Conservation (phyloP, 2,797 vertebrate genomes). For the Lerista edwardsae region DNA sequence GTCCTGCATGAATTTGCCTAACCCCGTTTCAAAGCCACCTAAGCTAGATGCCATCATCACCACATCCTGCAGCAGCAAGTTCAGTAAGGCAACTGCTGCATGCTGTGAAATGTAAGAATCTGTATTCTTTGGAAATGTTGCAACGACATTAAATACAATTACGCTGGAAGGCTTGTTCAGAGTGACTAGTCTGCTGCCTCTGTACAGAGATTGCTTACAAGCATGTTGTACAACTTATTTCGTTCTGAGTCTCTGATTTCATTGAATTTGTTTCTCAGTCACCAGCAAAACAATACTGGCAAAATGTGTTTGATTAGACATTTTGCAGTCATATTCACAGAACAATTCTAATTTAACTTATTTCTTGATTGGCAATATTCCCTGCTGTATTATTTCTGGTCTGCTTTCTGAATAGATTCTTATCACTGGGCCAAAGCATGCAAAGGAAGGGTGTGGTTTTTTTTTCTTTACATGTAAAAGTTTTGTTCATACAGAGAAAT, state of each 20-base stretch:
- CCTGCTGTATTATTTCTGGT: background rate
- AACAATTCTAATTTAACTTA: slow-evolving; percentile 1
- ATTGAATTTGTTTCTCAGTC: slow-evolving; percentile 7
- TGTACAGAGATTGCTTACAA: slow-evolving; percentile 45
- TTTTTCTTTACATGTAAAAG: background rate
- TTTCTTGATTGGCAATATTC: background rate
- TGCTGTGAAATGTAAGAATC: background rate
- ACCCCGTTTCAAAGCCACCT: too few species aligned
- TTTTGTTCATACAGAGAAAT: background rate
- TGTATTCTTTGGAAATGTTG: background rate
- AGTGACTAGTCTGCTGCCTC: slow-evolving; percentile 4
- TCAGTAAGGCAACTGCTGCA: too few species aligned
- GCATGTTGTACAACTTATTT: slow-evolving; percentile 43
- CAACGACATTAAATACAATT: background rate
- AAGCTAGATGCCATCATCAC: too few species aligned
- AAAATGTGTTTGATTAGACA: background rate
- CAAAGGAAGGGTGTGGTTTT: background rate
- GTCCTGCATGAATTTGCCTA: too few species aligned
- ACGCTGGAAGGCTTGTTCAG: background rate
- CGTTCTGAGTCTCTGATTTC: background rate
- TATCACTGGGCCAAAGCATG: background rate
- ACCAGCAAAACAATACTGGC: slow-evolving; percentile 39
- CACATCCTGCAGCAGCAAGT: too few species aligned
- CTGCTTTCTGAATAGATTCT: background rate
- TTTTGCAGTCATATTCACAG: slow-evolving; percentile 9